Conservation (phyloP, 2,888 invertebrate species). For the Xiphydria camelus region DNA sequence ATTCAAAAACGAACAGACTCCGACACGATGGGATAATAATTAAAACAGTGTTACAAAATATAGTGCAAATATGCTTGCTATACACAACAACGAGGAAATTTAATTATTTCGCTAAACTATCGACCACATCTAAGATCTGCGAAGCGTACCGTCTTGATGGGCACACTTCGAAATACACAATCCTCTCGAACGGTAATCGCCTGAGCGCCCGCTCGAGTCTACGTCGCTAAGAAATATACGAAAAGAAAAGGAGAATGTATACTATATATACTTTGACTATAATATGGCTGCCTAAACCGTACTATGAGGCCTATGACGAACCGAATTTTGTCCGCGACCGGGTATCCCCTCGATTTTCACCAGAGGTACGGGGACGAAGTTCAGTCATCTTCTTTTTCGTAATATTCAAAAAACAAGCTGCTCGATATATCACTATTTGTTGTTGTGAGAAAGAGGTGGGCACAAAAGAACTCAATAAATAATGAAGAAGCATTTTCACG, state of each 20-base stretch:
- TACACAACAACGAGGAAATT: slow-evolving; percentile 47
- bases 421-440: slow-evolving; percentile 32
- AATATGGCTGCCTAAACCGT: slow-evolving; percentile 30
- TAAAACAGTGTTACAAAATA: slow-evolving; percentile 53
- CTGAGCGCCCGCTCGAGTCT: slow-evolving; percentile 6
- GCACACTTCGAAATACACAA: slow-evolving; percentile 22
- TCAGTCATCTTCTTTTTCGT: slow-evolving; percentile 19
- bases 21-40: slow-evolving; percentile 37
- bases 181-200: slow-evolving; percentile 12
- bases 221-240: slow-evolving; percentile 23
- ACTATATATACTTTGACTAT: slow-evolving; percentile 25
- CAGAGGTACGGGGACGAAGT: no score
- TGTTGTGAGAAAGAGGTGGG: slow-evolving; percentile 19
- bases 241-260: no score
- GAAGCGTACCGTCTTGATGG: slow-evolving; percentile 21
- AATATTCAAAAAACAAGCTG: slow-evolving; percentile 34
- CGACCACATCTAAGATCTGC: slow-evolving; percentile 12
- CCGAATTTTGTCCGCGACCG: slow-evolving; percentile 6
- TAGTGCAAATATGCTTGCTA: slow-evolving; percentile 49
- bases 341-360: no score
- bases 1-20: slow-evolving; percentile 20
- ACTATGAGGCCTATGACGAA: slow-evolving; percentile 28
- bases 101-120: slow-evolving; percentile 16
- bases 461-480: slow-evolving; percentile 25
- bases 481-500: slow-evolving; percentile 21